phyloP scores from a whole-genome alignment of 1,140 invertebrate genomes.

The Ostrea edulis region DNA sequence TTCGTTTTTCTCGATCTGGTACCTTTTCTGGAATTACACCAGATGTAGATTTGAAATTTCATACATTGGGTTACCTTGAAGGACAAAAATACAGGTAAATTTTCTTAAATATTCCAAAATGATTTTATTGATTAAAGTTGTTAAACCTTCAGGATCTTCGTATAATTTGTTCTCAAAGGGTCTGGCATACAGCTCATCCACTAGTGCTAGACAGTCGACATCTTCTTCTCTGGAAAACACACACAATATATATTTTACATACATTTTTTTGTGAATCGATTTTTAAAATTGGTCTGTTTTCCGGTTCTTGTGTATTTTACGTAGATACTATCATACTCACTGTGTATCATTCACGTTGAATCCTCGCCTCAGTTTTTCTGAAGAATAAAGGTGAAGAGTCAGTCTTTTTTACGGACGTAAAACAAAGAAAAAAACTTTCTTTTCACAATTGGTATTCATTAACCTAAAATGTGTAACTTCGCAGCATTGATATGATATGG shows the following conservation, averaged over 20 bases:
- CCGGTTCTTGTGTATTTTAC: too few species aligned
- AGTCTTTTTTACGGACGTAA: too few species aligned
- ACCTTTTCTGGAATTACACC: neutral
- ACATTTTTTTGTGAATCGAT: too few species aligned
- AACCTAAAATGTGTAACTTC: too few species aligned
- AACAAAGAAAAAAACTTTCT: too few species aligned
- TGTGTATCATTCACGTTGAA: too few species aligned
- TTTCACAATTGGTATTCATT: too few species aligned
- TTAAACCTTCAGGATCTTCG: neutral
- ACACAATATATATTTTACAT: neutral
- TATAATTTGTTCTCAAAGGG: neutral
- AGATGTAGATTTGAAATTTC: neutral
- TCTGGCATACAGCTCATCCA: neutral
- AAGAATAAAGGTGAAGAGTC: too few species aligned
- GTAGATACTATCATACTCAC: too few species aligned
- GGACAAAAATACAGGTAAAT: neutral
- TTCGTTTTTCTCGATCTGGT: neutral
- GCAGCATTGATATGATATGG: too few species aligned
- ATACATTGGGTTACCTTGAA: neutral
- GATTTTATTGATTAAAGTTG: neutral
- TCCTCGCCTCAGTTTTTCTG: too few species aligned
- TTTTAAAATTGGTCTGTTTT: too few species aligned
- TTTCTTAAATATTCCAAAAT: neutral
- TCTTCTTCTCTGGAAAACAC: neutral
- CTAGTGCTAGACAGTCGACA: neutral